phyloP scores from a whole-genome alignment of 2,888 invertebrate genomes.

The Thymelicus acteon region DNA sequence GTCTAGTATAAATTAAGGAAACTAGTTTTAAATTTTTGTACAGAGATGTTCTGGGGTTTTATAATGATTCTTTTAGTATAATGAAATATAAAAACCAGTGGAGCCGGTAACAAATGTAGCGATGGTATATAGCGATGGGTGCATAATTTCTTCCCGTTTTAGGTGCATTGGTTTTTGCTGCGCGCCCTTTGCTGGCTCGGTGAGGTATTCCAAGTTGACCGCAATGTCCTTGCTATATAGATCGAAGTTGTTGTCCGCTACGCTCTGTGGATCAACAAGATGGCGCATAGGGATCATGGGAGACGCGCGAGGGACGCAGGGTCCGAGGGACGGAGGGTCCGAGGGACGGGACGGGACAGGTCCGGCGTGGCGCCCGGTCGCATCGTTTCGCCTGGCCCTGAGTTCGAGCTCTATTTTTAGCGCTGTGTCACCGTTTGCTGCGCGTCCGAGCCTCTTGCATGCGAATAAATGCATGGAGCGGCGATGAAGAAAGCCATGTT shows the following conservation, averaged over 20 bases:
- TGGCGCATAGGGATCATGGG: constrained; percentile 68
- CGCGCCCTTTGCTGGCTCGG: constrained; percentile 15
- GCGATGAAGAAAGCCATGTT: constrained; percentile 48
- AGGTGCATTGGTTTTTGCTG: constrained; percentile 21
- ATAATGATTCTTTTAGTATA: constrained; percentile 12
- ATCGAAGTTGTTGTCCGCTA: constrained; percentile 58
- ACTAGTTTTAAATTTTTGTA: constrained; percentile 25
- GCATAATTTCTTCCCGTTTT: constrained; percentile 27
- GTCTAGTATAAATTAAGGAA: constrained; percentile 10
- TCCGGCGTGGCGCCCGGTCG: constrained; percentile 51
- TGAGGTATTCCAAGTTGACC: constrained; percentile 52
- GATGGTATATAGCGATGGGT: constrained; percentile 15
- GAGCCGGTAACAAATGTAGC: constrained; percentile 1
- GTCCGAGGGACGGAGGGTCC: constrained; percentile 48
- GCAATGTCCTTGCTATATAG: constrained; percentile 65
- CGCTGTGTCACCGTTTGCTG: constrained; percentile 79
- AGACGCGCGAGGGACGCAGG: constrained; percentile 58
- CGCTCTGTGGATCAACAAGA: constrained; percentile 72
- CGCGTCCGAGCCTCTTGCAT: constrained; percentile 57
- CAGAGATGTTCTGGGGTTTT: background rate
- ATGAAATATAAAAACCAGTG: constrained; percentile 26
- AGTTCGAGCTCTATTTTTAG: constrained; percentile 78
- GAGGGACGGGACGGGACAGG: constrained; percentile 55
- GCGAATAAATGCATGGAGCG: constrained; percentile 50
- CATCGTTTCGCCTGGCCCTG: constrained; percentile 60